phyloP scores from a whole-genome alignment of 2,888 invertebrate species.

The Disparrhopalites patrizii region DNA sequence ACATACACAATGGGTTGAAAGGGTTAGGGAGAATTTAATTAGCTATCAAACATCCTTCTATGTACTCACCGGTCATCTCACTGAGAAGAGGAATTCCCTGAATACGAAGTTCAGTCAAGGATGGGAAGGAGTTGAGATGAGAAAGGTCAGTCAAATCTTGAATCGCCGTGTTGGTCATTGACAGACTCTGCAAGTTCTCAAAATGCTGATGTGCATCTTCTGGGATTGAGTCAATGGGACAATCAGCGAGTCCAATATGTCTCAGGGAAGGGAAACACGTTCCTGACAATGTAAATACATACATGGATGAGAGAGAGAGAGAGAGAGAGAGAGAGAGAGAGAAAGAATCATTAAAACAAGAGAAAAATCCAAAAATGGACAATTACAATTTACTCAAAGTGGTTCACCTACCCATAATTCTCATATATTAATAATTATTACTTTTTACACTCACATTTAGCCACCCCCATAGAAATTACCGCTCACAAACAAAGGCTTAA shows the following conservation, averaged over 20 bases:
- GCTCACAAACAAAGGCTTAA: too few species aligned
- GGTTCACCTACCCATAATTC: background rate
- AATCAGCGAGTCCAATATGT: conserved; percentile 45
- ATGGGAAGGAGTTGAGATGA: conserved; percentile 41
- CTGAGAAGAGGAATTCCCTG: conserved; percentile 44
- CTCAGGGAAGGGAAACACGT: conserved; percentile 45
- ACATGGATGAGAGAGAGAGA: too few species aligned
- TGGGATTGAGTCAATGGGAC: conserved; percentile 40
- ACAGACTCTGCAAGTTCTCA: conserved; percentile 46
- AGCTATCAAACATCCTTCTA: too few species aligned
- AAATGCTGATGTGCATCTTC: conserved; percentile 46
- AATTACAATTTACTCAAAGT: background rate
- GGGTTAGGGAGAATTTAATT: too few species aligned
- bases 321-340: too few species aligned
- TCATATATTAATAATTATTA: too few species aligned
- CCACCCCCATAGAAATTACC: too few species aligned
- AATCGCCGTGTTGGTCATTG: conserved; percentile 44
- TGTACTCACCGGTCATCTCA: conserved; percentile 46
- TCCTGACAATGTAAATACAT: too few species aligned
- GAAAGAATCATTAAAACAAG: too few species aligned
- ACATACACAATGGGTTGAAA: too few species aligned
- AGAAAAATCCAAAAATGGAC: conserved; percentile 7
- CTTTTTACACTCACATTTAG: too few species aligned
- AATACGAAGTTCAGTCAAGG: conserved; percentile 45
- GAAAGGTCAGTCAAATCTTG: conserved; percentile 44